A percentile compares a stretch with the other conserved stretches of the same genome.
These are phyloP conservation scores for Myotis lucifugus DNA, from an alignment of 2,113 vertebrate species.

Conservation along the genomic window DNA sequence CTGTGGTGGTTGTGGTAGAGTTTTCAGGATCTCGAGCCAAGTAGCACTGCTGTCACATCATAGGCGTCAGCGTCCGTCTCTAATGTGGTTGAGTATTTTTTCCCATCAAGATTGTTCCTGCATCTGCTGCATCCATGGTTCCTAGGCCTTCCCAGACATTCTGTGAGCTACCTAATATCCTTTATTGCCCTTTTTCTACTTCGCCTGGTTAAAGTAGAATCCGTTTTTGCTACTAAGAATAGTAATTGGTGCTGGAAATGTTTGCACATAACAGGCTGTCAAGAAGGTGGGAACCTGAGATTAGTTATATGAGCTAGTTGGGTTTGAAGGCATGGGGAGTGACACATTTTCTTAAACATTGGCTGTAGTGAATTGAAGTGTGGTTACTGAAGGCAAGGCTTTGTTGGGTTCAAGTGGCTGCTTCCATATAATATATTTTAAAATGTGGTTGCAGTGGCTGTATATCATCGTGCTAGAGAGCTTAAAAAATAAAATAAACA, in stretches of 20 bases:
- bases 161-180: neutral
- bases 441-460: neutral
- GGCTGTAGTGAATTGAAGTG: neutral
- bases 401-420: neutral
- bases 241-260: slow-evolving; percentile 3
- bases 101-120: neutral
- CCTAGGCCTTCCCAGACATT: neutral
- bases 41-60: neutral
- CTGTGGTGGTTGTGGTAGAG: neutral
- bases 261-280: neutral
- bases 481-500: slow-evolving; percentile 1
- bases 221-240: neutral
- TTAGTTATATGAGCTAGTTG: slow-evolving; percentile 14
- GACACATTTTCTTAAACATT: slow-evolving; percentile 4
- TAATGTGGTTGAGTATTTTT: neutral
- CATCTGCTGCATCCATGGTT: neutral
- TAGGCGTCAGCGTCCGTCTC: neutral
- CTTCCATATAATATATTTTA: neutral
- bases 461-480: neutral
- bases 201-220: neutral
- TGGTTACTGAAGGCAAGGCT: neutral
- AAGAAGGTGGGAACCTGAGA: neutral
- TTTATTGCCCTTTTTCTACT: neutral
- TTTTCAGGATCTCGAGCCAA: neutral
- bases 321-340: neutral